phyloP scores from a whole-genome alignment of 2,797 vertebrate species.

The Ctenosaura bakeri region DNA sequence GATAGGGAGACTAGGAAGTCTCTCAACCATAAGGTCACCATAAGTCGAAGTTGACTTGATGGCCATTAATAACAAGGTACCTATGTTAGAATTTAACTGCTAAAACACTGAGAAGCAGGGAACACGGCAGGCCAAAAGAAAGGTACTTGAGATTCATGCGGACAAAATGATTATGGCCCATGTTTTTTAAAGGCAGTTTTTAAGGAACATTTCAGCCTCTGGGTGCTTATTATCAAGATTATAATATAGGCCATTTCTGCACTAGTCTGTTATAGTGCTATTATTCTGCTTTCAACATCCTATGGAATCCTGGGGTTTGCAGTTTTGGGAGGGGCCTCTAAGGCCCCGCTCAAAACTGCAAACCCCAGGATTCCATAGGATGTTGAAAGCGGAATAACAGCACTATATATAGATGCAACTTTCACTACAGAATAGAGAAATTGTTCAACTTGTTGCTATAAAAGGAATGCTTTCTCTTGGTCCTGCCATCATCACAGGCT shows the following conservation, averaged over 20 bases:
- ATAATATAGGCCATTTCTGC: not conserved
- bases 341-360: no score
- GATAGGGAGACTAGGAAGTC: no score
- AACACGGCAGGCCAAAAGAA: not conserved
- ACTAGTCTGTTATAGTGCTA: no score
- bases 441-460: not conserved
- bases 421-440: constrained; percentile 4
- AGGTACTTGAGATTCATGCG: not conserved
- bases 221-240: not conserved
- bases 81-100: not conserved
- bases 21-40: no score
- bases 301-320: no score
- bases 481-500: no score
- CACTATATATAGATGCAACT: not conserved
- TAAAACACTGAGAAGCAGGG: not conserved
- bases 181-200: not conserved
- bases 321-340: no score
- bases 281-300: no score
- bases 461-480: not conserved
- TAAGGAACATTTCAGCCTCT: not conserved
- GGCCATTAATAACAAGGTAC: no score
- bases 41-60: no score
- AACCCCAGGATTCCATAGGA: no score
- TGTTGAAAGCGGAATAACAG: no score
- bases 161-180: not conserved